Percentiles rank a stretch among this genome's conserved stretches.
Conservation (phyloP, 2,888 invertebrate genomes). For the Drosophila putrida region DNA sequence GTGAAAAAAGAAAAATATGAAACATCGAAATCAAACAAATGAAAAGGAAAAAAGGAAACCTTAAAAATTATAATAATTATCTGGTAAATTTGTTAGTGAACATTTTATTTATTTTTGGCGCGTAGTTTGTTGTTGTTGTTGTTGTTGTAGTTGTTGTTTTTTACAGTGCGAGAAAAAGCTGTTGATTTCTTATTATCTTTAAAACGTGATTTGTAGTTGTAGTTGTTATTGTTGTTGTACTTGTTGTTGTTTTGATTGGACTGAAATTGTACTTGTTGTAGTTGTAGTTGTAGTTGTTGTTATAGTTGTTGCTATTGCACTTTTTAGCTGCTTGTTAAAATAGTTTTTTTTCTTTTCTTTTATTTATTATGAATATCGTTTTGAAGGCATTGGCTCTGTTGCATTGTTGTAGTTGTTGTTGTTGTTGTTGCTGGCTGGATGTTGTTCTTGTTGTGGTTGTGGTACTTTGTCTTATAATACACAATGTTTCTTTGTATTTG, state of each 20-base stretch:
- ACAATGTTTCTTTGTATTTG: conserved; percentile 62
- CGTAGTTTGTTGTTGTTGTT: conserved; percentile 28
- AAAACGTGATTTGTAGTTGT: conserved; percentile 33
- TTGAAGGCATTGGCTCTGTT: conserved; percentile 40
- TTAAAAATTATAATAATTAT: conserved; percentile 36
- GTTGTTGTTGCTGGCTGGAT: conserved; percentile 62
- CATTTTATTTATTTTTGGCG: conserved; percentile 13
- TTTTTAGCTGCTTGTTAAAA: conserved; percentile 44
- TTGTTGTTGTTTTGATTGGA: conserved; percentile 49
- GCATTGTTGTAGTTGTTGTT: conserved; percentile 56
- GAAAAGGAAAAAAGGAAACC: conserved; percentile 13
- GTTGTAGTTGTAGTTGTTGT: conserved; percentile 27
- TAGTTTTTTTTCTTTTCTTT: conserved; percentile 1
- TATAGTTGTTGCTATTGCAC: conserved; percentile 46
- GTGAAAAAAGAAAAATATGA: conserved; percentile 47
- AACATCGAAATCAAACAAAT: conserved; percentile 27
- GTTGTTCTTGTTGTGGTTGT: conserved; percentile 63
- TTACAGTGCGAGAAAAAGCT: conserved; percentile 55
- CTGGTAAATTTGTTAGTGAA: conserved; percentile 50
- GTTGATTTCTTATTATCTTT: conserved; percentile 17
- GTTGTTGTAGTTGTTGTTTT: conserved; percentile 18
- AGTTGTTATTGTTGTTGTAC: conserved; percentile 43
- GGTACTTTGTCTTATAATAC: conserved; percentile 69
- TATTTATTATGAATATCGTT: conserved; percentile 18
- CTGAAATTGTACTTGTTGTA: conserved; percentile 41